phyloP scores from a whole-genome alignment of 1,140 invertebrate species.

The Propsilocerus akamusi region DNA sequence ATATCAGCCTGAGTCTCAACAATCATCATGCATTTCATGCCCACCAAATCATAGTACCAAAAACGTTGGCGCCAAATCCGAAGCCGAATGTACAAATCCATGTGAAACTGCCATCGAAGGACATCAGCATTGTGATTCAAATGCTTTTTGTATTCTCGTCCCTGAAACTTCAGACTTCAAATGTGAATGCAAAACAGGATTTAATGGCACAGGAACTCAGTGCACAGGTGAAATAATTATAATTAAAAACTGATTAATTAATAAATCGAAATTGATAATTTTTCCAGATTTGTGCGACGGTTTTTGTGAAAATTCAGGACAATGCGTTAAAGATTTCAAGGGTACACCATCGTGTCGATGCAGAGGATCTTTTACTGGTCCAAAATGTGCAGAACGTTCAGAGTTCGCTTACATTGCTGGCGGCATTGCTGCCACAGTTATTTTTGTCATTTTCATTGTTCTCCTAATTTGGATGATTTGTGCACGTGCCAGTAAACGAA shows the following conservation, averaged over 20 bases:
- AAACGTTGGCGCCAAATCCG: constrained; percentile 52
- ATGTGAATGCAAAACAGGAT: constrained; percentile 87
- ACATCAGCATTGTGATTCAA: constrained; percentile 65
- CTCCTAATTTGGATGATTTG: constrained; percentile 95
- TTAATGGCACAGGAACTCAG: constrained; percentile 68
- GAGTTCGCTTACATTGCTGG: constrained; percentile 89
- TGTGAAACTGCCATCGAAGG: constrained; percentile 53
- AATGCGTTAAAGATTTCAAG: constrained; percentile 68
- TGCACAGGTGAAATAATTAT: constrained; percentile 36
- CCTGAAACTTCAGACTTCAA: constrained; percentile 71
- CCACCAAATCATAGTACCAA: constrained; percentile 85
- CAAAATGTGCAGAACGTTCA: constrained; percentile 73
- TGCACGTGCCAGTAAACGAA: constrained; percentile 61
- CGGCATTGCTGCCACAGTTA: constrained; percentile 77
- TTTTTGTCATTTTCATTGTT: constrained; percentile 80
- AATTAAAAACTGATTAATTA: background rate
- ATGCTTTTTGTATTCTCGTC: constrained; percentile 76
- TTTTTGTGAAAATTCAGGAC: constrained; percentile 81
- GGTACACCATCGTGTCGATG: constrained; percentile 74
- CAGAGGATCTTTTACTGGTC: constrained; percentile 80
- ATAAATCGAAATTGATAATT: constrained; percentile 1
- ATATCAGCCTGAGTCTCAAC: constrained; percentile 82
- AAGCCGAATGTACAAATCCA: constrained; percentile 77
- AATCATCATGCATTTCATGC: constrained; percentile 72
- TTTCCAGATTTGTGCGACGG: constrained; percentile 63